phyloP scores from a whole-genome alignment of 1,140 invertebrate species.

The Drosophila dunni region DNA sequence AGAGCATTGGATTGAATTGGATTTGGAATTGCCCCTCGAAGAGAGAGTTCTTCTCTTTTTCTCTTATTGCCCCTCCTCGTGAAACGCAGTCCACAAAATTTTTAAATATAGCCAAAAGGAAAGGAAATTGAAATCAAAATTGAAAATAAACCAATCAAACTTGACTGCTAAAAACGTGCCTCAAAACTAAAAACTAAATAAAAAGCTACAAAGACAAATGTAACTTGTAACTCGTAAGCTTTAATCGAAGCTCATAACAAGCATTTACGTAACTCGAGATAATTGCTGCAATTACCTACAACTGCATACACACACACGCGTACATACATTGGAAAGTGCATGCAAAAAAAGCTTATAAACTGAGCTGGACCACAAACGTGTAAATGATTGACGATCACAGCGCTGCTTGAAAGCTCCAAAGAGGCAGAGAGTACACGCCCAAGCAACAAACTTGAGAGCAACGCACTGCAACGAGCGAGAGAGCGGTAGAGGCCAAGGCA shows the following conservation, averaged over 20 bases:
- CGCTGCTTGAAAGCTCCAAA: conserved; percentile 59
- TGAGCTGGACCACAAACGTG: conserved; percentile 41
- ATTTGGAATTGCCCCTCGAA: conserved; percentile 16
- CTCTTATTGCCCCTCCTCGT: background rate
- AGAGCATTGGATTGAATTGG: conserved; percentile 30
- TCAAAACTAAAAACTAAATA: conserved; percentile 32
- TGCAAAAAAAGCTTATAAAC: conserved; percentile 50
- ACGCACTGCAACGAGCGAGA: conserved; percentile 30
- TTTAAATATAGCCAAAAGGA: conserved; percentile 43
- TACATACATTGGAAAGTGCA: conserved; percentile 10
- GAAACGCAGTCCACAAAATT: conserved; percentile 62
- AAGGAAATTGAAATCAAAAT: conserved; percentile 72
- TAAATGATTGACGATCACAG: conserved; percentile 39
- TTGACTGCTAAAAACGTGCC: conserved; percentile 57
- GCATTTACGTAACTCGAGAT: conserved; percentile 61
- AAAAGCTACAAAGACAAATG: conserved; percentile 39
- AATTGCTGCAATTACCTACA: conserved; percentile 53
- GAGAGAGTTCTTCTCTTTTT: background rate
- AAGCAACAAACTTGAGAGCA: conserved; percentile 27
- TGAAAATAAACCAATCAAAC: conserved; percentile 39
- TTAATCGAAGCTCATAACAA: conserved; percentile 45
- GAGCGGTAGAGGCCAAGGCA: conserved; percentile 17
- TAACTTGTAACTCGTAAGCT: conserved; percentile 35
- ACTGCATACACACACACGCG: conserved; percentile 9
- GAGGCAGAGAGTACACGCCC: conserved; percentile 50